Evolutionary conservation across 2,113 vertebrate species (phyloP), one percentile per base, ranked within the genome.

Genomic region (Gymnocephalus cernua): DNA sequence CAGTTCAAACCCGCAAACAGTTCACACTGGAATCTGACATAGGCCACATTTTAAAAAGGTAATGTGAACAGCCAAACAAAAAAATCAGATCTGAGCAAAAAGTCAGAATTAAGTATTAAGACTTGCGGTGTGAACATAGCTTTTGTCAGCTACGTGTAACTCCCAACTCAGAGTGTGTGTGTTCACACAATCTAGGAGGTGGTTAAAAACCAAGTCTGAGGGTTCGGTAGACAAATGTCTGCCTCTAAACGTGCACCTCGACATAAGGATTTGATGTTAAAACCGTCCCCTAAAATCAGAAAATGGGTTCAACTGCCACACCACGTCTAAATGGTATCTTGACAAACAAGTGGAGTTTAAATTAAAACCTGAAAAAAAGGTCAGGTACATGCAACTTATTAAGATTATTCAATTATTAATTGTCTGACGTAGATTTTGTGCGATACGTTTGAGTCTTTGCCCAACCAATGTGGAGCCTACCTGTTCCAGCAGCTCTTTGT

Each of bases 401-500:
- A n/a, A n/a, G n/a, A 25, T 44, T 16, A 45, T 12, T 44, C 27
- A 8, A 14, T 10, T 41, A 57, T 48, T 47, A 18, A 51, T 1
- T 54, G 48, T 25, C 13, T 41, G 2, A 41, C 11, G 1, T 59
- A 8, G 10, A 72, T 21, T 70, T 44, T 44, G 51, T 7, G 19
- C 47, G 18, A 27, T 3, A 44, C 3, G 2, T 27, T 27, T 69
- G 29, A 29, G 41, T 19, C 48, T 64, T 27, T 0, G 47, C 59
- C n/a, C 11, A 38, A 25, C 8, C 56, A 80, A 21, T 12, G 21
- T 41, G 29, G 1, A 25, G 21, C 38, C 1, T 23, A 99, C 98
- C 96, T 94, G 89, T 91, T 96, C 97, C 41, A 99, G 92, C 78
- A 84, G 94, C 89, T 98, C 95, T 7, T 97, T 97, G 86, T 99